Base-by-base conservation (phyloP, 2,888 invertebrate genomes). In the Andrena haemorrhoa region DNA sequence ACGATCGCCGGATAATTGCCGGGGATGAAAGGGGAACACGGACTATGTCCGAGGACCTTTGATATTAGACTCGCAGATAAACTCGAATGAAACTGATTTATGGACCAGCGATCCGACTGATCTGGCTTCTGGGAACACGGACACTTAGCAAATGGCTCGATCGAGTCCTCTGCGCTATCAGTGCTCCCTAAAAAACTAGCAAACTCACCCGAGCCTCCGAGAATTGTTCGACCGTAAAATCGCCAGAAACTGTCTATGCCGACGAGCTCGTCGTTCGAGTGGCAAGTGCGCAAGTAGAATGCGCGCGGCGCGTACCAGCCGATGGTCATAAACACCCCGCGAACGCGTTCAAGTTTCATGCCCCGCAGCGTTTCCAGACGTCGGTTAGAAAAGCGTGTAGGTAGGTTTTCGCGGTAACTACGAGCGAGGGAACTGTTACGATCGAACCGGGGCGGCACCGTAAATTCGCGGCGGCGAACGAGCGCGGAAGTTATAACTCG, bases 1-100 rank as follows among this genome's bases (percentile, higher is more conserved):
- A 74, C 77, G 73, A 84, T 78, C 75, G 51, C 70, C 63, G 69
- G 68, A 75, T 87, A 87, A 86, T 77, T 82, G 75, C 86, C 10
- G 8, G 23, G 56, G 23, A 20, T 41, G 41, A 41, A 12, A 12
- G 41, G 12, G 41, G 12, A 41, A 41, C 1, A 12, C 41, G 12
- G 41, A 1, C 41, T 12, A 41, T 41, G 41, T 41, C 41, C 41
- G 12, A 41, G 41, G 41, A 41, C 16, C 16, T 41, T 16, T 5
- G 16, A 16, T 5, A 16, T 41, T 16, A 16, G 41, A 16, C 41
- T 41, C 41, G 41, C 1, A 16, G 16, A 16, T 41, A 16, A 41
- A 16, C 41, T 41, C 12, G 41, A 5, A 16, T 12, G 41, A 41
- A 41, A 16, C 1, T 41, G 41, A 41, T 41, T 41, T 41, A 41